Percentiles rank a stretch among this genome's conserved stretches.
phyloP scores from a whole-genome alignment of 2,888 invertebrate species.

The Imbricaverruca yamaguchii region DNA sequence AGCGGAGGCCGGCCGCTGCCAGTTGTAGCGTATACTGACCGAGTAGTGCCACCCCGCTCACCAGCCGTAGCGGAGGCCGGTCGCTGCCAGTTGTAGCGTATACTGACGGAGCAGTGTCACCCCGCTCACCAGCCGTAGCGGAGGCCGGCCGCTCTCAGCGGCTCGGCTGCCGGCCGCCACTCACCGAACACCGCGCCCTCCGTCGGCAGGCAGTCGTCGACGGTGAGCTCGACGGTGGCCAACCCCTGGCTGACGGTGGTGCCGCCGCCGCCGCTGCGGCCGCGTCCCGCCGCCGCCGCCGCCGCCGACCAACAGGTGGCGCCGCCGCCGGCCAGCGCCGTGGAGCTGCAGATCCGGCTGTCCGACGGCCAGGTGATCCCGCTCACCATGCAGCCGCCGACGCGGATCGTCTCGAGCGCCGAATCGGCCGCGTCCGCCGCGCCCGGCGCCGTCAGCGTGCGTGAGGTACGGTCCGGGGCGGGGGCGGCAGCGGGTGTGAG shows the following conservation, averaged over 20 bases:
- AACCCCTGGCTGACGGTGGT: not conserved
- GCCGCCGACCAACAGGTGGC: not conserved
- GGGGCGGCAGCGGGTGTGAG: too few species aligned
- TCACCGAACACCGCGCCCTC: too few species aligned
- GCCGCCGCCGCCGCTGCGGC: not conserved
- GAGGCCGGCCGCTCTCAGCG: too few species aligned
- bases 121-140: too few species aligned
- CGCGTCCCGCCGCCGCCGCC: not conserved
- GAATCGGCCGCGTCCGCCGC: not conserved
- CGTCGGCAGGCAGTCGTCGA: not conserved
- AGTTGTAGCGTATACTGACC: too few species aligned
- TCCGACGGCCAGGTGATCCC: slow-evolving; percentile 12
- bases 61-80: too few species aligned
- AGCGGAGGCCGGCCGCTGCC: too few species aligned
- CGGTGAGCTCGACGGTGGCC: slow-evolving; percentile 2
- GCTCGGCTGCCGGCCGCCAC: too few species aligned
- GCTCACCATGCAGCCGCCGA: not conserved
- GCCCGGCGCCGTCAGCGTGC: not conserved
- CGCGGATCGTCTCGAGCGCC: not conserved
- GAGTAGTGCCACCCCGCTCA: too few species aligned
- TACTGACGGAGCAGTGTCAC: too few species aligned
- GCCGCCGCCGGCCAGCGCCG: not conserved
- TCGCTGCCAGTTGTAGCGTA: too few species aligned
- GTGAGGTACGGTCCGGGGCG: too few species aligned
- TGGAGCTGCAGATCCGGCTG: slow-evolving; percentile 7